These are phyloP conservation scores for Schizaphis graminum DNA, from an alignment of 2,888 invertebrate species.

Conservation along the genomic window DNA sequence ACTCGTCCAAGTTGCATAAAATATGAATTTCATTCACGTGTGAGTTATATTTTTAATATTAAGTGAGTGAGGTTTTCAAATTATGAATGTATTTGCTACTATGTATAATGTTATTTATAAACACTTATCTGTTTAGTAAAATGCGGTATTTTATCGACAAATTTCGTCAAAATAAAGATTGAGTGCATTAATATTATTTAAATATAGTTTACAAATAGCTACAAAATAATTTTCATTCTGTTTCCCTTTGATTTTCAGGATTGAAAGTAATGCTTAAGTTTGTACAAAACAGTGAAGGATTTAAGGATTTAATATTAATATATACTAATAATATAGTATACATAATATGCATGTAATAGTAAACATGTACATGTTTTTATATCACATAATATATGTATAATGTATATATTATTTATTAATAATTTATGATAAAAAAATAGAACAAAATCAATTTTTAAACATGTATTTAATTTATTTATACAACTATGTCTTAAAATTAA, in stretches of 20 bases:
- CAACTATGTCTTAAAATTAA: slow-evolving; percentile 63
- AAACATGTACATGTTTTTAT: background rate
- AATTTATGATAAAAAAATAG: background rate
- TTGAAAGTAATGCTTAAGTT: background rate
- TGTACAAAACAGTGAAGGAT: background rate
- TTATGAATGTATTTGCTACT: background rate
- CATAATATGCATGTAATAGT: background rate
- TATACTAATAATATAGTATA: background rate
- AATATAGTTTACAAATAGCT: background rate
- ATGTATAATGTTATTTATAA: background rate
- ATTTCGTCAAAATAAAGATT: background rate
- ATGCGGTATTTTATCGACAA: background rate
- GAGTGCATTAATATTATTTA: background rate
- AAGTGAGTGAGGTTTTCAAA: background rate
- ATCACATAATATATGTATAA: background rate
- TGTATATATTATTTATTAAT: background rate
- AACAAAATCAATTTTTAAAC: slow-evolving; percentile 54
- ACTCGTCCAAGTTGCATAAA: background rate
- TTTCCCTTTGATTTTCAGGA: background rate
- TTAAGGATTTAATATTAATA: background rate
- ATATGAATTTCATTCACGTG: background rate
- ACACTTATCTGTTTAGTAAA: background rate
- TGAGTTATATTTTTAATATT: background rate
- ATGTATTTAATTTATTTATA: slow-evolving; percentile 64
- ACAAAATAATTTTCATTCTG: background rate